Evolutionary conservation across 1,140 invertebrate species (phyloP).

Genomic region (Drosophila nebulosa): DNA sequence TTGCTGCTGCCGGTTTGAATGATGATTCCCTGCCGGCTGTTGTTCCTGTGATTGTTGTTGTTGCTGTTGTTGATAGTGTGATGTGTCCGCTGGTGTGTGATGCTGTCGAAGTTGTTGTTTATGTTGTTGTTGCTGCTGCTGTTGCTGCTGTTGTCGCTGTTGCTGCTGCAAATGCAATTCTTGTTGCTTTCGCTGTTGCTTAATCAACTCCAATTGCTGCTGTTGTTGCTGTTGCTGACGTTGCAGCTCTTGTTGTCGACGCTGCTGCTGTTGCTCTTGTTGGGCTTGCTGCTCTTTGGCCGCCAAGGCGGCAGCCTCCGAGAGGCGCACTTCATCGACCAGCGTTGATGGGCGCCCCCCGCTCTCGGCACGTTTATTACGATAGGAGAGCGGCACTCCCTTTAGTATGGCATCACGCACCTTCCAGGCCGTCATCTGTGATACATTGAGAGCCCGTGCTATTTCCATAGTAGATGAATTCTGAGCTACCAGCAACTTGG

Average conservation of each 20-base stretch:
- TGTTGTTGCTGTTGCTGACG: slow-evolving; percentile 43
- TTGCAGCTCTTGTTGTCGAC: slow-evolving; percentile 31
- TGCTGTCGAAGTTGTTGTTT: slow-evolving; percentile 35
- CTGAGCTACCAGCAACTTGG: slow-evolving; percentile 71
- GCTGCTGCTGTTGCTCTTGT: slow-evolving; percentile 35
- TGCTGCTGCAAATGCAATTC: slow-evolving; percentile 32
- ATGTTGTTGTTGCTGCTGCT: slow-evolving; percentile 39
- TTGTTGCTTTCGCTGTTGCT: slow-evolving; percentile 42
- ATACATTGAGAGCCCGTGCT: slow-evolving; percentile 70
- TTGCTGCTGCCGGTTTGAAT: too few species aligned
- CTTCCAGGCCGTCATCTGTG: slow-evolving; percentile 80
- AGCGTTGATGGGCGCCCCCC: slow-evolving; percentile 24
- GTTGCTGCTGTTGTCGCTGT: slow-evolving; percentile 24
- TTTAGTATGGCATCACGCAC: slow-evolving; percentile 77
- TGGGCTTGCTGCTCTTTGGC: slow-evolving; percentile 43
- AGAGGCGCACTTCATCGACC: slow-evolving; percentile 13
- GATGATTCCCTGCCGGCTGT: background rate
- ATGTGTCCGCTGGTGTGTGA: slow-evolving; percentile 55
- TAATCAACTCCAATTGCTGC: slow-evolving; percentile 16
- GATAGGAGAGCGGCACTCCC: slow-evolving; percentile 75
- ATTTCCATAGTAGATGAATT: slow-evolving; percentile 80
- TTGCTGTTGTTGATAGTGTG: slow-evolving; percentile 63
- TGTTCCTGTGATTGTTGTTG: slow-evolving; percentile 30
- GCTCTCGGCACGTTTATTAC: slow-evolving; percentile 63
- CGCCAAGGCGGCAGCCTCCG: slow-evolving; percentile 13